These are phyloP conservation scores for Ormyrus labotus DNA, from an alignment of 2,888 invertebrate genomes.

Conservation along the genomic window DNA sequence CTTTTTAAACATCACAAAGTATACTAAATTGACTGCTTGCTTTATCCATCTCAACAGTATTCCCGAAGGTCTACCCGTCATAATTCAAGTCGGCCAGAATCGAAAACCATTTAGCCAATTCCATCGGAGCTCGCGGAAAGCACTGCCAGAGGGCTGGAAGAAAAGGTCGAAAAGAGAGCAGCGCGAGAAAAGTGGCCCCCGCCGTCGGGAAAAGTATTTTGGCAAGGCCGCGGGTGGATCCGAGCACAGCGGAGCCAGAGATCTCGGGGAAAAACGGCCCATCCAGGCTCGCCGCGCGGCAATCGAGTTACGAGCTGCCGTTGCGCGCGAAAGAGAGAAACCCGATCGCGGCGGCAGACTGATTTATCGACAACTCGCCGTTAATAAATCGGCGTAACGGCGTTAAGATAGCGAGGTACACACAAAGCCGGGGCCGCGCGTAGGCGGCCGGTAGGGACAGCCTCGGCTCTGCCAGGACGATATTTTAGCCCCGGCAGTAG, in stretches of 20 bases:
- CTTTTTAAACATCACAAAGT: no score
- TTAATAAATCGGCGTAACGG: constrained; percentile 74
- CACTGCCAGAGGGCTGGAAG: not conserved
- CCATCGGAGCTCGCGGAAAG: not conserved
- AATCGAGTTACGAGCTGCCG: constrained; percentile 40
- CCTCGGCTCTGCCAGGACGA: constrained; percentile 61
- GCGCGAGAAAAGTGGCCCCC: constrained; percentile 36
- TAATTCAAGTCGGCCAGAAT: not conserved
- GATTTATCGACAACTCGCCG: constrained; percentile 70
- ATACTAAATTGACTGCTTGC: no score
- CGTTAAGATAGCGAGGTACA: constrained; percentile 70
- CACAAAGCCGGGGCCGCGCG: constrained; percentile 59
- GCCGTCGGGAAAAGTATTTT: constrained; percentile 41
- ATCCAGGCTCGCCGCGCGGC: not conserved
- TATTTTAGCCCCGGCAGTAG: constrained; percentile 72
- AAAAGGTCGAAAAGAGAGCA: constrained; percentile 12
- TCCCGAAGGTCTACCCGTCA: no score
- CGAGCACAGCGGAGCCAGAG: constrained; percentile 4
- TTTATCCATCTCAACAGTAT: no score
- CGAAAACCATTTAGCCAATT: constrained; percentile 38
- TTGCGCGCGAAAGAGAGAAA: constrained; percentile 47
- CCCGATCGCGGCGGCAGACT: constrained; percentile 44
- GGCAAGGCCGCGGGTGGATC: constrained; percentile 15
- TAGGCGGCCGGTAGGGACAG: constrained; percentile 61
- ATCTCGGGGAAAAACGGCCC: constrained; percentile 5